phyloP scores from a whole-genome alignment of 2,113 vertebrate species.

The Heterocephalus glaber region DNA sequence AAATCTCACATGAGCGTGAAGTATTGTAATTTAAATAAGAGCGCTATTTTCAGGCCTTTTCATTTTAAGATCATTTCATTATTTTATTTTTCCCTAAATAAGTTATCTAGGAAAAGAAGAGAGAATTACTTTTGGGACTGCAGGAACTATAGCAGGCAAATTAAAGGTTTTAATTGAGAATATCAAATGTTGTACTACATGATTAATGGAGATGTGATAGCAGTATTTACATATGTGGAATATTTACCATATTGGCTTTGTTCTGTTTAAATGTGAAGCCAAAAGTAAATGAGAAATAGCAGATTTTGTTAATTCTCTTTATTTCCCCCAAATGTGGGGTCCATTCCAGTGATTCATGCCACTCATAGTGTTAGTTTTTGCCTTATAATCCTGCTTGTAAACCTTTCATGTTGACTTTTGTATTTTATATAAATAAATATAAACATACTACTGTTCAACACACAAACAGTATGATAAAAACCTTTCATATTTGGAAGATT shows the following conservation, averaged over 20 bases:
- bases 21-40: constrained; percentile 86
- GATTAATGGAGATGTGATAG: constrained; percentile 65
- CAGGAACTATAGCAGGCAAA: constrained; percentile 61
- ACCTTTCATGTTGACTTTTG: background rate
- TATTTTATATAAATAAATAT: background rate
- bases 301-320: constrained; percentile 59
- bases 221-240: constrained; percentile 73
- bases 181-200: constrained; percentile 72
- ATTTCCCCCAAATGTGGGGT: constrained; percentile 43
- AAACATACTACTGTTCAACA: background rate
- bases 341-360: background rate
- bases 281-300: constrained; percentile 52
- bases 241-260: constrained; percentile 61
- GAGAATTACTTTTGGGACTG: constrained; percentile 73
- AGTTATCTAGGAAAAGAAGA: constrained; percentile 78
- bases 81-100: constrained; percentile 80
- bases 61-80: constrained; percentile 80
- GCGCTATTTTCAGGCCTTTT: constrained; percentile 79
- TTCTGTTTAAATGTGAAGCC: constrained; percentile 45
- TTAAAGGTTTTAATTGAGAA: constrained; percentile 77
- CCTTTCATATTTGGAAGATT: background rate
- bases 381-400: background rate
- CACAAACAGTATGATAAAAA: background rate
- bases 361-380: background rate
- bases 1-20: constrained; percentile 85